These are phyloP conservation scores for Meiosimyza decipiens DNA, from an alignment of 2,888 invertebrate species.

Conservation along the genomic window DNA sequence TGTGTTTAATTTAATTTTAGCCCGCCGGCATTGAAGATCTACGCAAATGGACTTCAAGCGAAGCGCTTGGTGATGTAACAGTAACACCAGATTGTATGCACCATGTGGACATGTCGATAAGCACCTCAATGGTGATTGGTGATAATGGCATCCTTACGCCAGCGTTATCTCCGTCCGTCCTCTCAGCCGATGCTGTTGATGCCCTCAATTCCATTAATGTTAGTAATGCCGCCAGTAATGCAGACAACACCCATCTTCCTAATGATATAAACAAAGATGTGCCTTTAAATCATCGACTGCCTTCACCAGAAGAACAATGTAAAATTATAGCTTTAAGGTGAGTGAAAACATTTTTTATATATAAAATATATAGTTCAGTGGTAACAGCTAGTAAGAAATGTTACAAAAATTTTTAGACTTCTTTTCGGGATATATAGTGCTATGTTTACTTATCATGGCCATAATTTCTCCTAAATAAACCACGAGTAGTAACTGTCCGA, in stretches of 20 bases:
- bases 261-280: constrained; percentile 67
- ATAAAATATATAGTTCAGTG: too few species aligned
- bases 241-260: constrained; percentile 56
- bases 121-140: constrained; percentile 64
- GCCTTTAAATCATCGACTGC: constrained; percentile 85
- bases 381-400: too few species aligned
- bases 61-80: constrained; percentile 80
- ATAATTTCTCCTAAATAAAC: too few species aligned
- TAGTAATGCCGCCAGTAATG: constrained; percentile 56
- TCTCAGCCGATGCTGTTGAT: constrained; percentile 65
- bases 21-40: constrained; percentile 83
- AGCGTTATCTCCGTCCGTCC: constrained; percentile 65
- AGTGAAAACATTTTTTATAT: constrained; percentile 53
- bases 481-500: too few species aligned
- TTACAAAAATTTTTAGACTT: too few species aligned
- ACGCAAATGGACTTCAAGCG: constrained; percentile 83
- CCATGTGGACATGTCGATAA: constrained; percentile 71
- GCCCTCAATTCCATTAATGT: constrained; percentile 61
- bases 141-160: constrained; percentile 64
- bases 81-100: constrained; percentile 82
- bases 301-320: constrained; percentile 88
- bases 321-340: constrained; percentile 86
- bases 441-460: too few species aligned
- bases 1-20: constrained; percentile 67
- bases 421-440: too few species aligned